These are phyloP conservation scores for Sitta carolinensis DNA, from an alignment of 2,797 vertebrate species.

Conservation along the genomic window DNA sequence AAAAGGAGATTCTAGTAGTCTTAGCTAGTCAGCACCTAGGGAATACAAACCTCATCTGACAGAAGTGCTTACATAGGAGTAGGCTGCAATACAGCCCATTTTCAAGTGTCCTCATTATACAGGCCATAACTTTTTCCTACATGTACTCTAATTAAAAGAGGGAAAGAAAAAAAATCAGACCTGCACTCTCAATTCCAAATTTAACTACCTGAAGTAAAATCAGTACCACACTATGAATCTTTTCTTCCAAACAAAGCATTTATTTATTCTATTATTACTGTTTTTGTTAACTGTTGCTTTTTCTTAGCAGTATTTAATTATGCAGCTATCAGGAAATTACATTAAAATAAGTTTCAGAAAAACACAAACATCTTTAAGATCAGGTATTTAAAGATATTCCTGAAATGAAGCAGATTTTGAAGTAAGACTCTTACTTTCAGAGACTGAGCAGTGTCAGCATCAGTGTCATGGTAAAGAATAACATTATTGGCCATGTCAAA, in stretches of 20 bases:
- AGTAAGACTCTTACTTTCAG: constrained; percentile 84
- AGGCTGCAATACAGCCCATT: background rate
- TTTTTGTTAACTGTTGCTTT: background rate
- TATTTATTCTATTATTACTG: background rate
- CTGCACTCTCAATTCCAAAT: background rate
- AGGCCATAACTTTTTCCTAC: background rate
- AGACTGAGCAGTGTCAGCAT: constrained; percentile 88
- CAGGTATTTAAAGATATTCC: background rate
- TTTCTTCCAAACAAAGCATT: background rate
- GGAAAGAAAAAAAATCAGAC: background rate
- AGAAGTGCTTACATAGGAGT: background rate
- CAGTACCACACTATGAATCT: background rate
- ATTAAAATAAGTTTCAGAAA: background rate
- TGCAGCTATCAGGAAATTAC: background rate
- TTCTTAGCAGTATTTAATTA: background rate
- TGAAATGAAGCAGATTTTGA: background rate
- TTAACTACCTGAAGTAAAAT: background rate
- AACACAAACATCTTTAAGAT: background rate
- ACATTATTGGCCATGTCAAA: constrained; percentile 97
- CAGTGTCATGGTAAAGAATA: constrained; percentile 91
- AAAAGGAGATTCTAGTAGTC: background rate
- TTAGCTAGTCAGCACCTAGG: background rate
- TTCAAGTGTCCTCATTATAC: background rate
- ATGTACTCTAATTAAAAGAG: background rate
- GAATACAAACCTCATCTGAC: background rate